These are phyloP conservation scores for Drosophila ficusphila DNA, from an alignment of 1,140 invertebrate species.

Conservation along the genomic window DNA sequence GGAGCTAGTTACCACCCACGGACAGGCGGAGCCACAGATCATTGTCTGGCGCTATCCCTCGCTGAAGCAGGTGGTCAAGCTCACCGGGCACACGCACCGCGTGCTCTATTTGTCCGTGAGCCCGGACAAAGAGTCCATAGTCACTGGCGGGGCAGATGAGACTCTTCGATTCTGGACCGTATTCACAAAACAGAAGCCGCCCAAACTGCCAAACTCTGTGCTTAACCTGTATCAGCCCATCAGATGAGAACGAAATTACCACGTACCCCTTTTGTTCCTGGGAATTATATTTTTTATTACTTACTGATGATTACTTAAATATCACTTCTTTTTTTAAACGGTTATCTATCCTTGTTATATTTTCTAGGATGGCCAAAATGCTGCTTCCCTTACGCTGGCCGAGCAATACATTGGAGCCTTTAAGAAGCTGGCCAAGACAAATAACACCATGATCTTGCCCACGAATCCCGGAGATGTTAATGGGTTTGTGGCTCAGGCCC, in stretches of 20 bases:
- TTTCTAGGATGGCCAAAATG: constrained; percentile 90
- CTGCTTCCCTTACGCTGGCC: constrained; percentile 95
- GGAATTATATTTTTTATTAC: constrained; percentile 1
- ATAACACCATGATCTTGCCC: constrained; percentile 97
- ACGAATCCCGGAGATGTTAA: constrained; percentile 95
- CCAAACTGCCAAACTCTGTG: constrained; percentile 96
- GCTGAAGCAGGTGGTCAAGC: constrained; percentile 95
- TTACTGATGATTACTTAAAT: not conserved
- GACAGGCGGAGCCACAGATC: constrained; percentile 99
- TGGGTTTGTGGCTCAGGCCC: constrained; percentile 92
- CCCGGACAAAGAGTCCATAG: constrained; percentile 99
- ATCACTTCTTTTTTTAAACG: not conserved
- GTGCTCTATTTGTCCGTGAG: constrained; percentile 99
- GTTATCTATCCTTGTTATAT: constrained; percentile 4
- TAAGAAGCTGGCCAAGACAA: constrained; percentile 95
- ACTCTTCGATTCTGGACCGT: constrained; percentile 99
- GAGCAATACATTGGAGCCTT: constrained; percentile 98
- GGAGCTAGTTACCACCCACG: constrained; percentile 98
- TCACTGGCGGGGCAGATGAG: constrained; percentile 99
- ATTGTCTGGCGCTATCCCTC: constrained; percentile 99
- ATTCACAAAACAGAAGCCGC: constrained; percentile 97
- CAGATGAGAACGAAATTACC: constrained; percentile 36
- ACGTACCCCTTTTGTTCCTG: not conserved
- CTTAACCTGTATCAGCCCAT: constrained; percentile 93
- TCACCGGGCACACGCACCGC: constrained; percentile 98